Base-by-base conservation (phyloP, 2,113 vertebrate genomes). In the Dunckerocampus dactyliophorus region DNA sequence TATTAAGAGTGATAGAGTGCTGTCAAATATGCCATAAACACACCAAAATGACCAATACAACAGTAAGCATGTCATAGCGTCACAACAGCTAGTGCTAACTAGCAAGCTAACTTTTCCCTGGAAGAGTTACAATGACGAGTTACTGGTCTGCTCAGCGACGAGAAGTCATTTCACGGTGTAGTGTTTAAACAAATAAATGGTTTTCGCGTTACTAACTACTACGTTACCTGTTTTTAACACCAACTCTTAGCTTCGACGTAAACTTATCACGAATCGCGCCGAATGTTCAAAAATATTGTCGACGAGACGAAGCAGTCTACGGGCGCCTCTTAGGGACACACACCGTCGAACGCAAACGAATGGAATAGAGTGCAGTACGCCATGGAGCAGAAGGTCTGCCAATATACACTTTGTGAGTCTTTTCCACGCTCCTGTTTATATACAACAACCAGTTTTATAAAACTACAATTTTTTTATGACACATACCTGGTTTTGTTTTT, bases 251-350 rank as follows among this genome's bases (percentile, higher is more conserved):
- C 31, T 34, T 34, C 19, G 11, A 14, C 1, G 12, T 34, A 16
- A 15, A 14, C 6, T 9, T 6, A 14, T n/a, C 24, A 24, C 7
- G 17, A 43, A 60, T n/a, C 59, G 22, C 59, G 59, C 59, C 22
- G 46, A 60, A 60, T 8, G 16, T 60, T 60, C 22, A 48, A 60
- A 56, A 60, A 42, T 56, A 31, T 16, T 20, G 2, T 8, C n/a
- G 6, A 42, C 34, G 12, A 8, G 3, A 3, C 28, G 4, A 28
- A 52, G 21, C 21, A 1, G 42, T 21, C 11, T 22, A 60, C 58
- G 46, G 58, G 12, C 47, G 58, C 58, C 58, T 28, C 5, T 14
- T 6, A 47, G 8, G 17, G 22, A 48, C 58, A 60, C 24, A 59
- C 5, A 17, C 8, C 5, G 1, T 15, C 8, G 19, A n/a, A n/a